Evolutionary conservation across 2,888 invertebrate genomes (phyloP), one percentile per base, ranked within the genome.

Genomic region (Trilocha varians): DNA sequence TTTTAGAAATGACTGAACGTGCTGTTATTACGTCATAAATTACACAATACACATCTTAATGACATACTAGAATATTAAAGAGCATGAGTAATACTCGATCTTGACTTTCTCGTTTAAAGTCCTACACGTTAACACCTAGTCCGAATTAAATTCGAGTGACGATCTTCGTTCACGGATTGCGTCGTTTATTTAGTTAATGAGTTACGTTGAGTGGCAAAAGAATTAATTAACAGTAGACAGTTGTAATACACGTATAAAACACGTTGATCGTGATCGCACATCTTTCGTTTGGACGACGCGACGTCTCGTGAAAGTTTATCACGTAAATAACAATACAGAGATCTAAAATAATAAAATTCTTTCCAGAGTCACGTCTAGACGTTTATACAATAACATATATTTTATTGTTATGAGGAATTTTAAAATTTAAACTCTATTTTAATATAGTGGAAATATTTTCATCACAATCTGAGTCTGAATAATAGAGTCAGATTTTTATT

Each of bases 281-380:
- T 79, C 78, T 78, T 69, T 80, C 79, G 68, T 59, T 68, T 53
- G 59, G 72, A 77, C 71, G 52, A 59, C 54, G 55, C 55, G 51
- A 57, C 61, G 57, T 60, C 56, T 62, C 71, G 66, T 69, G 71
- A 69, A 74, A 74, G 60, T 70, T 74, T 75, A 78, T 76, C 67
- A 67, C 58, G 53, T 66, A 25, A 25, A 25, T 25, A 65, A 58
- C 54, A 48, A 59, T 64, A 62, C 63, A 67, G 70, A 70, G 72
- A 72, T 78, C 73, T 74, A 65, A 72, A 82, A 80, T 9, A 25
- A 25, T 25, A 25, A n/a, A n/a, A n/a, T n/a, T n/a, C n/a, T n/a
- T n/a, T n/a, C n/a, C n/a, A n/a, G n/a, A n/a, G n/a, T n/a, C n/a
- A n/a, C n/a, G n/a, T n/a, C n/a, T n/a, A n/a, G n/a, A n/a, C n/a